Evolutionary conservation across 2,888 invertebrate genomes (phyloP).

Genomic region (Hirtodrosophila confusa): DNA sequence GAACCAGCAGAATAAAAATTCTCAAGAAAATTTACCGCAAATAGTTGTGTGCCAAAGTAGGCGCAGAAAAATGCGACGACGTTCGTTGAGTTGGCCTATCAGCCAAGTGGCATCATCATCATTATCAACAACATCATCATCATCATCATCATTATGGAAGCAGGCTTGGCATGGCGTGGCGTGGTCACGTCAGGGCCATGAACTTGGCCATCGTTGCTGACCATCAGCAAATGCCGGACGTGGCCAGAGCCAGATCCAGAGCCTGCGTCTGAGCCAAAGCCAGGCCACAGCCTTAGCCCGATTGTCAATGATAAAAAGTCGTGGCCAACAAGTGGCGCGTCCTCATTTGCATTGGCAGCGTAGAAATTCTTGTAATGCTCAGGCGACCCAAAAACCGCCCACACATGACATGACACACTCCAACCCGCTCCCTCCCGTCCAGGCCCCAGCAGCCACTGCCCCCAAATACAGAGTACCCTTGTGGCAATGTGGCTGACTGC

Average conservation of each 20-base stretch:
- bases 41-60: conserved; percentile 69
- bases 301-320: conserved; percentile 73
- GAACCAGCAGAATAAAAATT: conserved; percentile 29
- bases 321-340: conserved; percentile 77
- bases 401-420: conserved; percentile 65
- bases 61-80: conserved; percentile 69
- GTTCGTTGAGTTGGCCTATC: conserved; percentile 65
- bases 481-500: conserved; percentile 57
- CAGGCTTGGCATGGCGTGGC: conserved; percentile 49
- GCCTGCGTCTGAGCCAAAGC: conserved; percentile 11
- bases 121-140: conserved; percentile 29
- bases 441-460: not conserved
- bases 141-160: conserved; percentile 25
- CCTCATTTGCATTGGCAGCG: conserved; percentile 69
- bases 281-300: conserved; percentile 30
- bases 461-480: conserved; percentile 17
- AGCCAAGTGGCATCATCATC: conserved; percentile 70
- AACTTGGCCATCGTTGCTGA: conserved; percentile 75
- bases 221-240: conserved; percentile 68
- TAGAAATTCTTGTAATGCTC: conserved; percentile 62
- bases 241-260: conserved; percentile 31
- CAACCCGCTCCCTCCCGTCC: not conserved
- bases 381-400: conserved; percentile 56
- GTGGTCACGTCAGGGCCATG: conserved; percentile 75
- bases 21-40: conserved; percentile 69